Evolutionary conservation across 53 echinoderm and acorn worm species (phyloP), one percentile per base, ranked within the genome.

Genomic region (Henricia sp.): DNA sequence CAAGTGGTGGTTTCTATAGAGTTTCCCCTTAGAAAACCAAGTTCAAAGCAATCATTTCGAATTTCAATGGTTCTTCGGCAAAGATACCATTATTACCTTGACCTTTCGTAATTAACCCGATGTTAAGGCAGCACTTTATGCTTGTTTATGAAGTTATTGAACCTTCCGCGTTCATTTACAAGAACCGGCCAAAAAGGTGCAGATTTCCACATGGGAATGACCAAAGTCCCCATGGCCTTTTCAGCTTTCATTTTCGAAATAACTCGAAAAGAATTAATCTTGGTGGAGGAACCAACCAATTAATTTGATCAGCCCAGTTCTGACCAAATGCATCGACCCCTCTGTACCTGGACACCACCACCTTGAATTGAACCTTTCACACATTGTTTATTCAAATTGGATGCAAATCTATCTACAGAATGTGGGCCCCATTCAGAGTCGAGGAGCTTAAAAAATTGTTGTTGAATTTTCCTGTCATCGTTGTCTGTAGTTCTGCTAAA

Each of bases 181-280:
- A 63, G 63, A 63, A 63, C 6, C 30, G 63, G 63, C 63, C 63
- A 63, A 63, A 63, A 63, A 6, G 63, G 63, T 63, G 63, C 63
- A 27, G 63, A 63, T 63, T 55, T 55, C 55, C 63, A 63, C 63
- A 63, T 63, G 34, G 63, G 19, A 63, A 63, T 63, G 63, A 63
- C 63, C 19, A 27, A 63, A 63, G 63, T 63, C 29, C 63, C 63
- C 34, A 6, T 63, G 19, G 63, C 33, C 17, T 63, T 63, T 63
- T 6, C 57, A 16, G 11, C 21, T 14, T 56, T 56, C 9, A 48
- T 56, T 20, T 56, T 10, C n/a, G n/a, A 20, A 56, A 20, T 56
- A 56, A 56, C 23, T 11, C 23, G 14, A 11, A 20, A 20, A 30
- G 63, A 4, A 63, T 29, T 63, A 63, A 63, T 55, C 55, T 55